These are phyloP conservation scores for Dendrolimus punctatus DNA, from an alignment of 1,140 invertebrate genomes.

Conservation along the genomic window DNA sequence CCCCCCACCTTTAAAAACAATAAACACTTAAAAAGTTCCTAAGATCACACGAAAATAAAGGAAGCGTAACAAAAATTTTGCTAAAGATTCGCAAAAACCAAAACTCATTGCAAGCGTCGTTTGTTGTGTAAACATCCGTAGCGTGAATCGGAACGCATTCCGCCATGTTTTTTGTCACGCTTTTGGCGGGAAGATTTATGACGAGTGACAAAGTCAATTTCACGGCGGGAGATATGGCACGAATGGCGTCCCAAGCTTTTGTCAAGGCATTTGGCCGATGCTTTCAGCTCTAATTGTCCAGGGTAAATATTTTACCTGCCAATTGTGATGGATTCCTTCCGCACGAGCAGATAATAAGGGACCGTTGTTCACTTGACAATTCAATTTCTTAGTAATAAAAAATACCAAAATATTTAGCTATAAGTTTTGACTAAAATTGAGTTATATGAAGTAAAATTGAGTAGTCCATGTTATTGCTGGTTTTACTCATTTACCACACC, in stretches of 20 bases:
- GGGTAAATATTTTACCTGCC: constrained; percentile 62
- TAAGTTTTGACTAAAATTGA: too few species aligned
- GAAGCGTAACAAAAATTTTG: constrained; percentile 7
- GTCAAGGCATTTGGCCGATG: constrained; percentile 57
- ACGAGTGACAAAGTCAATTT: constrained; percentile 66
- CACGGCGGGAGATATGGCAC: constrained; percentile 40
- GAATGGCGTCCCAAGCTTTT: constrained; percentile 29
- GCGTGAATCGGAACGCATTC: constrained; percentile 37
- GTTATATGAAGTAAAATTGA: too few species aligned
- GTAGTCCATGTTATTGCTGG: too few species aligned
- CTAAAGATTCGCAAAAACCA: constrained; percentile 28
- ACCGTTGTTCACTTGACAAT: constrained; percentile 39
- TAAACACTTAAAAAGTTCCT: too few species aligned
- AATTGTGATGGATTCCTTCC: constrained; percentile 58
- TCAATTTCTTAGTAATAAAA: constrained; percentile 40
- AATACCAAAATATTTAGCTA: not conserved
- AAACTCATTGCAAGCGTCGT: constrained; percentile 24
- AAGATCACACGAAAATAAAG: too few species aligned
- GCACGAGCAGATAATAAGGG: constrained; percentile 19
- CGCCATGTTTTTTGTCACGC: constrained; percentile 40
- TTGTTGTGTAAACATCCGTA: constrained; percentile 61
- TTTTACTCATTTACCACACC: too few species aligned
- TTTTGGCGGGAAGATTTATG: constrained; percentile 58
- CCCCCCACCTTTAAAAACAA: too few species aligned
- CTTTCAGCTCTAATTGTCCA: constrained; percentile 63